Percentiles rank a stretch among this genome's conserved stretches.
Evolutionary conservation across 1,140 invertebrate genomes (phyloP).

Genomic region (Drosophila parvula): DNA sequence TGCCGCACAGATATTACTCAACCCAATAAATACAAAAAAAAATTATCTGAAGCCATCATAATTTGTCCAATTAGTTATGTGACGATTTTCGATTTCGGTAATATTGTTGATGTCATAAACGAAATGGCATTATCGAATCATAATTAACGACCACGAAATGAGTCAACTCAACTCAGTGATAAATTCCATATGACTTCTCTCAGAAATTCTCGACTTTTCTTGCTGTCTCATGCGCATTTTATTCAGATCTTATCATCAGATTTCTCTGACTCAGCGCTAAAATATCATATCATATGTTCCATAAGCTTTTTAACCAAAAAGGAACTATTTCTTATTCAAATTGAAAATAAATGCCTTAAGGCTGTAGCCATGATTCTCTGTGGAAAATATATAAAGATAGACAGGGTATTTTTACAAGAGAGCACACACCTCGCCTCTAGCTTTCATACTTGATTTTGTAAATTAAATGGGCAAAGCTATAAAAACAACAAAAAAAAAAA

Average conservation of each 20-base stretch:
- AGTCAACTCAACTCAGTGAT: conserved; percentile 35
- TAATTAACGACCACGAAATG: conserved; percentile 25
- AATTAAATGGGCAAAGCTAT: conserved; percentile 27
- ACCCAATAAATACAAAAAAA: neutral
- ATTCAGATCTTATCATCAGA: conserved; percentile 9
- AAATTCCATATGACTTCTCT: conserved; percentile 14
- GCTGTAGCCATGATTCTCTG: too few species aligned
- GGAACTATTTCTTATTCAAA: too few species aligned
- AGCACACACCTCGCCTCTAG: neutral
- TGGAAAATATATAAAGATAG: neutral
- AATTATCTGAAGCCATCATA: conserved; percentile 2
- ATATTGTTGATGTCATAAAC: conserved; percentile 12
- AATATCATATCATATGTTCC: neutral
- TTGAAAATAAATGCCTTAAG: neutral
- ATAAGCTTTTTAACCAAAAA: neutral
- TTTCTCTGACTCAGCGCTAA: conserved; percentile 9
- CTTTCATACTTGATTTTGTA: conserved; percentile 15
- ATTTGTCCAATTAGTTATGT: neutral
- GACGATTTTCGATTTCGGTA: neutral
- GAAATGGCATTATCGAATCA: conserved; percentile 21
- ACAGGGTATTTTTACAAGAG: neutral
- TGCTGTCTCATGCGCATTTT: conserved; percentile 9
- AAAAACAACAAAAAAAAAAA: conserved; percentile 8
- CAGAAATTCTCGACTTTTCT: conserved; percentile 18
- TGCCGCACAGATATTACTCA: neutral